A percentile compares a stretch with the other conserved stretches of the same genome.
Conservation (phyloP, 2,888 invertebrate genomes). For the Lagria hirta region DNA sequence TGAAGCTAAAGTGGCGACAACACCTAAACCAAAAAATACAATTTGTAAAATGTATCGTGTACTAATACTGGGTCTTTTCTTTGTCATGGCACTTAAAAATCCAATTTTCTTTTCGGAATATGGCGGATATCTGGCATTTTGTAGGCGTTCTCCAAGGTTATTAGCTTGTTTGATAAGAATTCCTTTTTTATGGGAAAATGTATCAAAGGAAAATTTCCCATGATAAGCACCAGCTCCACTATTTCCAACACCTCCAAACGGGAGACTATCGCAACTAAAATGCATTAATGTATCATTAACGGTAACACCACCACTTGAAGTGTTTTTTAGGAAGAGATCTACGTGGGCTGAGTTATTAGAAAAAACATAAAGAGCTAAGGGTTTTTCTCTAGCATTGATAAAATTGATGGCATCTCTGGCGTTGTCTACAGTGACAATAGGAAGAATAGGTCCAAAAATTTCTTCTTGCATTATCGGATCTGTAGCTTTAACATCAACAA, state of each 20-base stretch:
- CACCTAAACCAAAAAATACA: slow-evolving; percentile 16
- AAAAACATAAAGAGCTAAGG: slow-evolving; percentile 87
- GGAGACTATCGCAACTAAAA: slow-evolving; percentile 79
- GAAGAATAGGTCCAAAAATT: slow-evolving; percentile 95
- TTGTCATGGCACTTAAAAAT: slow-evolving; percentile 17
- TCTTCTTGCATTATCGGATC: slow-evolving; percentile 88
- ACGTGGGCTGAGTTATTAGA: slow-evolving; percentile 61
- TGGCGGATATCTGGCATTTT: slow-evolving; percentile 20
- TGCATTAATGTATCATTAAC: slow-evolving; percentile 89
- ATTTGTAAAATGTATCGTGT: slow-evolving; percentile 14
- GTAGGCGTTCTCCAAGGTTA: slow-evolving; percentile 14
- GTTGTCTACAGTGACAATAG: slow-evolving; percentile 79
- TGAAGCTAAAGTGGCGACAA: slow-evolving; percentile 7
- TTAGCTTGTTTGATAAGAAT: slow-evolving; percentile 5
- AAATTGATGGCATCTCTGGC: slow-evolving; percentile 88
- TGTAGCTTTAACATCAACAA: slow-evolving; percentile 69
- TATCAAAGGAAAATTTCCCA: slow-evolving; percentile 86
- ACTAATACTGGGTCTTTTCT: slow-evolving; percentile 14
- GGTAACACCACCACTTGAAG: slow-evolving; percentile 76
- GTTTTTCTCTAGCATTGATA: slow-evolving; percentile 86
- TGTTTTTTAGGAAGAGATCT: slow-evolving; percentile 67
- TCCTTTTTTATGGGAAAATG: slow-evolving; percentile 74
- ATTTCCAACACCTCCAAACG: slow-evolving; percentile 94
- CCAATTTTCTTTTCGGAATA: slow-evolving; percentile 16
- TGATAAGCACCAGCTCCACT: slow-evolving; percentile 95